Evolutionary conservation across 2,113 vertebrate genomes (phyloP).

Genomic region (Oryctolagus cuniculus): DNA sequence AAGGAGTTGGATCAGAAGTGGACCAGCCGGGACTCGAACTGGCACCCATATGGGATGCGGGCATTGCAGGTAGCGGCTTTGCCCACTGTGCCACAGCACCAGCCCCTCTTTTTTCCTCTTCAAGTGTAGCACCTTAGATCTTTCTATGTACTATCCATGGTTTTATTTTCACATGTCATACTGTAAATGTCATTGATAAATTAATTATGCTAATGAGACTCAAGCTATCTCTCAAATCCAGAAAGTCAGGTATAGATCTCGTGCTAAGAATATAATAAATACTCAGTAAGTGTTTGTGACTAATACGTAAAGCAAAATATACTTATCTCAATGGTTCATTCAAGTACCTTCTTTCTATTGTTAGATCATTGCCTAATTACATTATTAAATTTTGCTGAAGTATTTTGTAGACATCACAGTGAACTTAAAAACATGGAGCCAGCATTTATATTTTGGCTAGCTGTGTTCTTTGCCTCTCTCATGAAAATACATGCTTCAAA

Average conservation of each 20-base stretch:
- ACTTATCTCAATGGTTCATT: background rate
- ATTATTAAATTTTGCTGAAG: background rate
- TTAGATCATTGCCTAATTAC: background rate
- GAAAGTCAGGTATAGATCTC: background rate
- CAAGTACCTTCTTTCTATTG: background rate
- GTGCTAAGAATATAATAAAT: background rate
- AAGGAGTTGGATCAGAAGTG: too few species aligned
- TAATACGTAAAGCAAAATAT: background rate
- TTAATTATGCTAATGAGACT: background rate
- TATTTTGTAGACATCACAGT: background rate
- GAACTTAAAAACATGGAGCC: background rate
- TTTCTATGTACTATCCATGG: background rate
- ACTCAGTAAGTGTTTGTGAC: background rate
- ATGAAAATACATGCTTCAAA: slow-evolving; percentile 31
- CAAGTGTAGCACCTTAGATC: background rate
- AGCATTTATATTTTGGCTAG: background rate
- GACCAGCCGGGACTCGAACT: too few species aligned
- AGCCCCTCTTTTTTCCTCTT: background rate
- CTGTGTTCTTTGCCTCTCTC: background rate
- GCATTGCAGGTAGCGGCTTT: too few species aligned
- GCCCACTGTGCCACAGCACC: background rate
- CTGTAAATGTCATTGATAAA: background rate
- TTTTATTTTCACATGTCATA: background rate
- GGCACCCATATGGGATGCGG: too few species aligned
- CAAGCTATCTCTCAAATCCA: background rate